Evolutionary conservation across 2,888 invertebrate genomes (phyloP), one percentile per base, ranked within the genome.

Genomic region (Polyploca ridens): DNA sequence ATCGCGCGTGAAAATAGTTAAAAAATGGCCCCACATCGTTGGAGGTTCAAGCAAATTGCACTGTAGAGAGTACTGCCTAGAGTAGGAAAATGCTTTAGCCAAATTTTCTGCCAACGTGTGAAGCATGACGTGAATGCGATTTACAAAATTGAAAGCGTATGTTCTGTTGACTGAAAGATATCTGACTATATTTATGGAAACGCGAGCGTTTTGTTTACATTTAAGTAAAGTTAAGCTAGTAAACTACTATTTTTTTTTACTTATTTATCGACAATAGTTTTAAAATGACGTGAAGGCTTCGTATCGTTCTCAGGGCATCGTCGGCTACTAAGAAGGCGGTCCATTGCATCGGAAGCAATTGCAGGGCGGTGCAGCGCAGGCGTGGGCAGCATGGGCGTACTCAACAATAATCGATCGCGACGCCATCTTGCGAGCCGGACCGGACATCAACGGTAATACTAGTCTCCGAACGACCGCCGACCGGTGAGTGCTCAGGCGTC

Each of bases 281-380:
- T 41, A 7, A 41, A 41, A 41, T 13, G 13, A 13, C 13, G 41
- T 41, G 11, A 57, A 41, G 11, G 61, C 38, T 27, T 62, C 19
- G 16, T 46, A 27, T 59, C 69, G 62, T 73, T 65, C 65, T 65
- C 58, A 35, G 62, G 65, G 19, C 63, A 62, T 68, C 57, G 62
- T 69, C 67, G 64, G 60, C 65, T 65, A 68, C 67, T 66, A 76
- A 77, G 78, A 85, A 78, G 87, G 86, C 85, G 87, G 82, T 75
- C 69, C 82, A 81, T 68, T 87, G 88, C 86, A 87, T 82, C 69
- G 66, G 77, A 69, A 89, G 88, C 89, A 89, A 82, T 76, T 87
- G 87, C 87, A 88, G 84, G 93, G 93, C 89, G 90, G 83, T 83
- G 89, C 89, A 88, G 90, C 89, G 92, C 90, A 90, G 87, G 91